A percentile compares a stretch with the other conserved stretches of the same genome.
Evolutionary conservation across 2,797 vertebrate genomes (phyloP).

Genomic region (Distichodus sexfasciatus): DNA sequence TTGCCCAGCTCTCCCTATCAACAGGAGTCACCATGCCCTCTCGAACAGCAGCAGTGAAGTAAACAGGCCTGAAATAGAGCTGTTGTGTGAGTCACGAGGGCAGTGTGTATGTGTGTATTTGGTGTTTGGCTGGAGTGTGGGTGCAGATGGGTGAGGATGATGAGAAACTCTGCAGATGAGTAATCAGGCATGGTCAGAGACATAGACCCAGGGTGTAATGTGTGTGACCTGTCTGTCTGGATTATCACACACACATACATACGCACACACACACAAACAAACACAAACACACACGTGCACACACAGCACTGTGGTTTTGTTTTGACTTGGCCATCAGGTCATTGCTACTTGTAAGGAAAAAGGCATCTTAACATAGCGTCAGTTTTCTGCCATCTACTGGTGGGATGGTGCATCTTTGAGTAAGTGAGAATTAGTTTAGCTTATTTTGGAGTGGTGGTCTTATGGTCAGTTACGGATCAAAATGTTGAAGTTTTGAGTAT

Average conservation of each 20-base stretch:
- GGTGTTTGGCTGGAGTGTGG: constrained; percentile 30
- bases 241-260: background rate
- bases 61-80: constrained; percentile 28
- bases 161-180: constrained; percentile 38
- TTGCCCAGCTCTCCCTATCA: background rate
- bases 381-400: constrained; percentile 19
- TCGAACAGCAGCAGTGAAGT: constrained; percentile 1
- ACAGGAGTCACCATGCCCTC: constrained; percentile 6
- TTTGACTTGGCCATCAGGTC: background rate
- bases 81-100: constrained; percentile 30
- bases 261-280: background rate
- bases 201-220: constrained; percentile 29
- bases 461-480: too few species aligned
- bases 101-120: too few species aligned
- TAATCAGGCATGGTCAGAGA: constrained; percentile 34
- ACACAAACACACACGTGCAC: background rate
- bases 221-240: constrained; percentile 40
- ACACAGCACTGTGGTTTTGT: constrained; percentile 12
- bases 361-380: constrained; percentile 12
- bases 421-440: too few species aligned
- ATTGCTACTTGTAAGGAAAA: constrained; percentile 1
- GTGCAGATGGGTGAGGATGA: constrained; percentile 32
- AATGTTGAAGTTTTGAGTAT: too few species aligned
- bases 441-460: too few species aligned
- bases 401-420: background rate